A percentile compares a stretch with the other conserved stretches of the same genome.
These are phyloP conservation scores for Melitaea athalia DNA, from an alignment of 2,888 invertebrate genomes.

Conservation along the genomic window DNA sequence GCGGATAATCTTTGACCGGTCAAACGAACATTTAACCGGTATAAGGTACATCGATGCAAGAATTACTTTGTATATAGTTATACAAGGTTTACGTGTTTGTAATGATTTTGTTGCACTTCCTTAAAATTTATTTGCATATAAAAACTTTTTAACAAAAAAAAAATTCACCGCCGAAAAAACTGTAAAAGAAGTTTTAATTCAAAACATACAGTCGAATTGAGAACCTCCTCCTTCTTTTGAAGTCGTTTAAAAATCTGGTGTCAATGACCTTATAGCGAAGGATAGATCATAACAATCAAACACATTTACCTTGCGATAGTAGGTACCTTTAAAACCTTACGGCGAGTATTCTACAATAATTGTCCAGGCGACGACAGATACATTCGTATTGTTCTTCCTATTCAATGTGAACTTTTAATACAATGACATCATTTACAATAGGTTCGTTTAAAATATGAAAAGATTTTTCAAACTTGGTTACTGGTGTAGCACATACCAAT, in stretches of 20 bases:
- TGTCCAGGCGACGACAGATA: constrained; percentile 20
- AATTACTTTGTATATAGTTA: constrained; percentile 4
- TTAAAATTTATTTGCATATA: constrained; percentile 9
- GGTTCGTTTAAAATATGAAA: constrained; percentile 14
- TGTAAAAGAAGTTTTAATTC: too few relatives aligned
- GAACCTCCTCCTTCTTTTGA: too few relatives aligned
- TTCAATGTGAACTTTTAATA: constrained; percentile 16
- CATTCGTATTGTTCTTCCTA: constrained; percentile 27
- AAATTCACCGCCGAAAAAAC: background rate
- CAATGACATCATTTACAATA: too few relatives aligned
- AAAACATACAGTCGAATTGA: too few relatives aligned
- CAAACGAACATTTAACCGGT: constrained; percentile 24
- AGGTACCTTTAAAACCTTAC: constrained; percentile 12
- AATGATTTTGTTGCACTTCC: constrained; percentile 25
- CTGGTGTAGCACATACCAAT: background rate
- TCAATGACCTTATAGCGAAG: constrained; percentile 5
- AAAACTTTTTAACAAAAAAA: background rate
- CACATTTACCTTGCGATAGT: constrained; percentile 1
- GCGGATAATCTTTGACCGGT: constrained; percentile 15
- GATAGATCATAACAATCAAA: background rate
- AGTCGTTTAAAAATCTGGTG: background rate
- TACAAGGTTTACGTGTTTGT: constrained; percentile 13
- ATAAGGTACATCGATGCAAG: constrained; percentile 30
- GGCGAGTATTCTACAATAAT: constrained; percentile 20
- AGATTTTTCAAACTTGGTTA: background rate